Conservation (phyloP, 2,888 invertebrate genomes). For the Cistogaster globosa region DNA sequence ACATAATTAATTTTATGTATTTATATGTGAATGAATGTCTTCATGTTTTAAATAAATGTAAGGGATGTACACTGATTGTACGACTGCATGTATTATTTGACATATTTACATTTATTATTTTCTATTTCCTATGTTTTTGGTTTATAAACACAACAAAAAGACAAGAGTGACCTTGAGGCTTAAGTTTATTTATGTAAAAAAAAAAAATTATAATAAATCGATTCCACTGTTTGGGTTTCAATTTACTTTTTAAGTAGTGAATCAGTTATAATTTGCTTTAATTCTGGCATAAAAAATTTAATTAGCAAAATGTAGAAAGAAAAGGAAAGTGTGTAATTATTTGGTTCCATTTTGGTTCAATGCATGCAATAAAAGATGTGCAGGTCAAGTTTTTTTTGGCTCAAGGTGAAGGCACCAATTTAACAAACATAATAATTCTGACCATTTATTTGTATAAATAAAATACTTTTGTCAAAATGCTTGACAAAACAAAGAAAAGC, state of each 20-base stretch:
- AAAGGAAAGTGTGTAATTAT: constrained; percentile 4
- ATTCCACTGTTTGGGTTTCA: constrained; percentile 32
- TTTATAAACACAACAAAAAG: constrained; percentile 4
- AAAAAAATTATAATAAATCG: constrained; percentile 1
- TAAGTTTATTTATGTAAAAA: not conserved
- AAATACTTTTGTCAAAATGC: too few relatives aligned
- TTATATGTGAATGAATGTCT: not conserved
- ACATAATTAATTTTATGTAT: not conserved
- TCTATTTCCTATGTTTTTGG: not conserved
- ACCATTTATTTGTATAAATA: too few relatives aligned
- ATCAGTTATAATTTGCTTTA: constrained; percentile 28
- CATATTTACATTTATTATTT: not conserved
- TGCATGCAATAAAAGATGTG: too few relatives aligned
- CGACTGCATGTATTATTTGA: not conserved
- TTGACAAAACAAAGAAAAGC: too few relatives aligned
- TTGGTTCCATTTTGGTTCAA: too few relatives aligned
- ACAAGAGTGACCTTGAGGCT: constrained; percentile 21
- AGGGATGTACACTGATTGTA: not conserved
- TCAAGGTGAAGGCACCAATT: too few relatives aligned
- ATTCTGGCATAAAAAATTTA: constrained; percentile 1
- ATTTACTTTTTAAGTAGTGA: constrained; percentile 35
- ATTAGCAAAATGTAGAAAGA: not conserved
- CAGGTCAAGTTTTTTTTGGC: too few relatives aligned
- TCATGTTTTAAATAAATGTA: constrained; percentile 15
- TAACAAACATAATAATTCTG: too few relatives aligned